Base-by-base conservation (phyloP, 2,888 invertebrate genomes). In the Thyatira batis region DNA sequence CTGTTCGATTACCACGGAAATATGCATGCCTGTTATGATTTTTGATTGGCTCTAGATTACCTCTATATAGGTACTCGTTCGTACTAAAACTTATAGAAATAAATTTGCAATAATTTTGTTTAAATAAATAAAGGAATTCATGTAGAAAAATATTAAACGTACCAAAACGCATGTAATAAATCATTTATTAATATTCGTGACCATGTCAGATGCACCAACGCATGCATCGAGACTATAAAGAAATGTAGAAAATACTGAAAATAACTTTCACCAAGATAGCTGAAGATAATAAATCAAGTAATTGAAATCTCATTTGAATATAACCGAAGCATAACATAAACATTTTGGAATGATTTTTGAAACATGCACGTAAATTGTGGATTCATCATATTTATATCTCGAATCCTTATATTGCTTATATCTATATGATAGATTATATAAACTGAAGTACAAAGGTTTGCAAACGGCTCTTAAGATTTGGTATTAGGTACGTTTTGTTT, bases 251-350 rank as follows among this genome's bases (percentile, higher is more conserved):
- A 27, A 25, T 17, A 17, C n/a, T 8, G 33, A 33, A 33, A 33
- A 25, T 25, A 25, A 46, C 45, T 46, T 46, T 46, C 46, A 13
- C 46, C 17, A 1, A 46, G 13, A 46, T 5, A 25, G 25, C 46
- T 46, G 27, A 13, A 33, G 33, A 33, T 33, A 30, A 30, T 30
- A 33, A 46, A 46, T 46, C 13, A 20, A 46, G 13, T 13, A 27
- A 27, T 27, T 46, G 23, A 46, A 27, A 27, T 46, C 46, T 46
- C 0, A 25, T 46, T 46, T 46, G 46, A 25, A 46, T 46, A 25
- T 17, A 25, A 20, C 13, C 17, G 46, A 25, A 27, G 25, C 46
- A 9, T 46, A 25, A 10, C 20, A 1, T 0, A 45, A 10, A 30
- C 33, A 33, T 33, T 33, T 33, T 33, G 3, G 33, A 13, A 33